Base-by-base conservation (phyloP, 2,797 vertebrate species). In the Halcyon badia region DNA sequence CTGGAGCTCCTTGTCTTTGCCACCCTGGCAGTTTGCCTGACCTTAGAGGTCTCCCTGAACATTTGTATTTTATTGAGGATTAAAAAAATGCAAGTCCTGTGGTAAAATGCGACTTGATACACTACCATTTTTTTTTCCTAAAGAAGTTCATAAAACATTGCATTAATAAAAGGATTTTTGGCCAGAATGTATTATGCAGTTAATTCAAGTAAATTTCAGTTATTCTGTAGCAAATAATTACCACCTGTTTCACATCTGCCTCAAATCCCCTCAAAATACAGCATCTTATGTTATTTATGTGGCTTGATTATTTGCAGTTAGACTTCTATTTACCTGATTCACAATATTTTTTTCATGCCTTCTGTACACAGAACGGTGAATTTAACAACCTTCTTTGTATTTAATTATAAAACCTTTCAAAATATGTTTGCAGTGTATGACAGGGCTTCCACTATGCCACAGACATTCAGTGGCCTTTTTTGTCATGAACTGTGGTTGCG, bases 381-480 rank as follows among this genome's bases (percentile, higher is more conserved):
- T 89, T 81, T 88, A 96, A 91, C 96, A 93, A 77, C 70, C 75
- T 93, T 90, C 83, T 94, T 96, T 82, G 70, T 77, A 68, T 94
- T 91, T 87, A 68, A 93, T 96, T 95, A 73, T 94, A 78, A 94
- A 96, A 81, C 84, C 80, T 95, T 95, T 95, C 90, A 93, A 88
- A 97, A 95, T 91, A 65, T 9, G 31, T 81, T 91, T 91, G 89
- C 42, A 48, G 3, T 78, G 70, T 22, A 10, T 60, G 70, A 73
- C 60, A 77, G 82, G 62, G 94, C 64, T 94, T 51, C 84, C 3
- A 1, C 30, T 75, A 31, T 3, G 5, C 78, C 0, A 0, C 92
- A 93, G 89, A 82, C 44, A n/a, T 49, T 62, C 33, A 0, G 57
- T 91, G 90, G 78, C 93, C 78, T 87, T 89, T 90, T 90, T 54